Conservation (phyloP, 2,797 vertebrate species). For the Gobionotothen gibberifrons region DNA sequence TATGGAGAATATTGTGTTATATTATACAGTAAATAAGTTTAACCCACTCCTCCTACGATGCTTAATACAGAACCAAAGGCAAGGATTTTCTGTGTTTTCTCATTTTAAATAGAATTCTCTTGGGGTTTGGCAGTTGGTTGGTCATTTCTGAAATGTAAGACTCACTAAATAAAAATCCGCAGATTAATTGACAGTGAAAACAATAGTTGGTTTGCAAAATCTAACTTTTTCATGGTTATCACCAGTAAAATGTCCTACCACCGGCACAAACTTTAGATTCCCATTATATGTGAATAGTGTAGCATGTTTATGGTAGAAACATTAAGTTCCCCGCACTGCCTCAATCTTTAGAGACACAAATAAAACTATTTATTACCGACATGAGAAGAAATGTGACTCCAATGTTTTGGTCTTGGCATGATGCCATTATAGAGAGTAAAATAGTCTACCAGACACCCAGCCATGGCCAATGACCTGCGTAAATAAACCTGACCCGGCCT, state of each 20-base stretch:
- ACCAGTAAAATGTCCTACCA: neutral
- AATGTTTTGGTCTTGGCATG: neutral
- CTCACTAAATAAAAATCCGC: neutral
- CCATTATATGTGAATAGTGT: neutral
- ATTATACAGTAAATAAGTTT: too few species aligned
- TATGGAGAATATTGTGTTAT: too few species aligned
- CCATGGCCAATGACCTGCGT: neutral
- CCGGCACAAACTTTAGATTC: neutral
- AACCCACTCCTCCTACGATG: neutral
- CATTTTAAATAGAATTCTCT: neutral
- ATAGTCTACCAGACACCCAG: neutral
- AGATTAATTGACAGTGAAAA: neutral
- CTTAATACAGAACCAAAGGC: neutral
- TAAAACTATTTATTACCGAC: neutral
- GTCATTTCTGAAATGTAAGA: neutral
- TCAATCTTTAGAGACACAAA: neutral
- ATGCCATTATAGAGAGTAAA: neutral
- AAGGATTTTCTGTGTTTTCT: neutral
- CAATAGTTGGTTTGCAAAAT: neutral
- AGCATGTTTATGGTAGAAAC: neutral
- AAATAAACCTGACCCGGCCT: slow-evolving; percentile 27
- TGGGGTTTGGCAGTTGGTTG: neutral
- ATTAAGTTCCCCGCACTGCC: neutral
- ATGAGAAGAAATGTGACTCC: neutral
- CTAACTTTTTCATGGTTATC: neutral